These are phyloP conservation scores for Conus canariensis DNA, from an alignment of 2,888 invertebrate genomes.

Conservation along the genomic window DNA sequence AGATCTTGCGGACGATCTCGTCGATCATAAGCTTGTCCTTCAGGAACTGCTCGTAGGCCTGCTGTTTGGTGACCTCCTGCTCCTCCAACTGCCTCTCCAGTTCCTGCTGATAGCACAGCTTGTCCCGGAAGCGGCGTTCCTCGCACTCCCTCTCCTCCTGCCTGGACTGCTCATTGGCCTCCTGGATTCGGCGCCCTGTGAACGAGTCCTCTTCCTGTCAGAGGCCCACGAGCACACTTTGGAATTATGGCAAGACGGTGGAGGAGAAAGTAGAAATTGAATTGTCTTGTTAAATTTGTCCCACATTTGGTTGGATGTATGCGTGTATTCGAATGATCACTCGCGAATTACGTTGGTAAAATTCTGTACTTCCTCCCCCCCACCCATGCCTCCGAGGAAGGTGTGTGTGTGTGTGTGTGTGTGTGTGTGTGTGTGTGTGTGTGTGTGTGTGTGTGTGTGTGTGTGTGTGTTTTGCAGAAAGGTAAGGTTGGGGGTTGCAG, in stretches of 20 bases:
- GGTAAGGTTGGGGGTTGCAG: too few relatives aligned
- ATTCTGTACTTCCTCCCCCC: too few relatives aligned
- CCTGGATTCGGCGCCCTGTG: conserved; percentile 74
- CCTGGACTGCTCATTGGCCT: conserved; percentile 76
- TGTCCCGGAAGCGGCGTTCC: conserved; percentile 68
- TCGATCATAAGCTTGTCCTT: conserved; percentile 79
- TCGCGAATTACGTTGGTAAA: too few relatives aligned
- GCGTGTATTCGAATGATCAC: background rate
- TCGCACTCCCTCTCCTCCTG: conserved; percentile 69
- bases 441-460: too few relatives aligned
- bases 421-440: too few relatives aligned
- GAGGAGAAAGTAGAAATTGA: conserved; percentile 13
- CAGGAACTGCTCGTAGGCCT: conserved; percentile 78
- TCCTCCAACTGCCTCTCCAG: conserved; percentile 78
- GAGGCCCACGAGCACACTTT: too few relatives aligned
- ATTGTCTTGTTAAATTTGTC: background rate
- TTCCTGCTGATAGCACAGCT: conserved; percentile 75
- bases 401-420: too few relatives aligned
- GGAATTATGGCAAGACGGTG: too few relatives aligned
- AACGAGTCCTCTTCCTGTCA: conserved; percentile 73
- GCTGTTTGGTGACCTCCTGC: conserved; percentile 75
- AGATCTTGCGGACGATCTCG: conserved; percentile 78
- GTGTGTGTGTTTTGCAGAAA: too few relatives aligned
- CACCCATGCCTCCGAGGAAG: too few relatives aligned
- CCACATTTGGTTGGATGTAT: background rate